Evolutionary conservation across 2,888 invertebrate species (phyloP), one percentile per base, ranked within the genome.

Genomic region (Diadromus collaris): DNA sequence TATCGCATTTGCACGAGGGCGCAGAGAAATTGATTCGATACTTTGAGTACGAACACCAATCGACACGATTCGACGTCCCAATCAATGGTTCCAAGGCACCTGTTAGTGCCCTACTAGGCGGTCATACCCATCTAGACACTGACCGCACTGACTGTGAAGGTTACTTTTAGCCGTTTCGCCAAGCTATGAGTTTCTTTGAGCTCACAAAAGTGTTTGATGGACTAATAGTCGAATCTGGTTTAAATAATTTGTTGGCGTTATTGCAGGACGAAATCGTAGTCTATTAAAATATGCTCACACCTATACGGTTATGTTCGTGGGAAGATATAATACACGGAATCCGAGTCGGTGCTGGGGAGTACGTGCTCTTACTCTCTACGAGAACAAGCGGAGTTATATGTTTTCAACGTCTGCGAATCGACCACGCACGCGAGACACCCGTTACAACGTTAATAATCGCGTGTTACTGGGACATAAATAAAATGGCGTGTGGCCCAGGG

Each of bases 371-470:
- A 32, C 32, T 32, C n/a, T 24, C 54, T 67, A 13, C 68, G 41
- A 34, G 34, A 19, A 54, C 58, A 46, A 27, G 58, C 46, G 44
- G 27, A 46, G n/a, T 58, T 46, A 69, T 58, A 46, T 46, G 69
- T 69, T 69, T 69, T 60, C 41, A 41, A 60, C 58, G 69, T 69
- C 32, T 21, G 34, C 9, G 54, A 24, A 27, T 56, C 46, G 32
- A 16, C 16, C 21, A 10, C 58, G 44, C 69, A 69, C 58, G 69
- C 69, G 56, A 69, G 58, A 60, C 58, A 69, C 69, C 41, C 69
- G 69, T 69, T 69, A 69, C 69, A 69, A 69, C 58, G 58, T 58
- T 69, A 46, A 69, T 69, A 69, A 69, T 69, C 58, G 69, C 69
- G 58, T 69, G 69, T 60, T 60, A 46, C 44, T 21, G 2, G 58